These are phyloP conservation scores for Thecophora atra DNA, from an alignment of 2,888 invertebrate genomes.

Conservation along the genomic window DNA sequence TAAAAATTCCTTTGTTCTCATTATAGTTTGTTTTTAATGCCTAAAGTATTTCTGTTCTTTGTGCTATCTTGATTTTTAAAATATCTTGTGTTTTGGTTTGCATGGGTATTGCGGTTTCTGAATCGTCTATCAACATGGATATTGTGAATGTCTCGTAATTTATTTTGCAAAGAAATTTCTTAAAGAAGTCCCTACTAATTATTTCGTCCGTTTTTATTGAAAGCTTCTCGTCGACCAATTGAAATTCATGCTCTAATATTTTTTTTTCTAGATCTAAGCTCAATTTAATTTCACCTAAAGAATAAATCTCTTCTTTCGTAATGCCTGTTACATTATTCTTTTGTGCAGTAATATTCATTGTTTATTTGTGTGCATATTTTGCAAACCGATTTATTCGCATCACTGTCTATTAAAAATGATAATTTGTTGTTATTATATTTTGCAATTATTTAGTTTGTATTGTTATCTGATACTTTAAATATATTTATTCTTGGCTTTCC, in stretches of 20 bases:
- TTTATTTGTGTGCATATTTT: no score
- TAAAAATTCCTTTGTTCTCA: no score
- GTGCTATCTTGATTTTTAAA: no score
- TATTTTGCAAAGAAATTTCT: slow-evolving; percentile 32
- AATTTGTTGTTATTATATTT: not conserved
- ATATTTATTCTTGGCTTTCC: no score
- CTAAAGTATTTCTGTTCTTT: no score
- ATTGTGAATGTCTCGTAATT: slow-evolving; percentile 36
- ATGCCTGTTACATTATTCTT: no score
- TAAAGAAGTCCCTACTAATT: slow-evolving; percentile 34
- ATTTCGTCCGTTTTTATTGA: slow-evolving; percentile 35
- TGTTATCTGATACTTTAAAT: no score
- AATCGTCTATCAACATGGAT: slow-evolving; percentile 1
- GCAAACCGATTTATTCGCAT: not conserved
- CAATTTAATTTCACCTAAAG: not conserved
- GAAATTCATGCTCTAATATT: not conserved
- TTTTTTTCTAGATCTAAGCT: not conserved
- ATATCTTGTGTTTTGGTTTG: not conserved
- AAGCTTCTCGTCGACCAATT: not conserved
- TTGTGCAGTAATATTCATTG: no score
- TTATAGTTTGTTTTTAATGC: no score
- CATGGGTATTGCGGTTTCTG: not conserved
- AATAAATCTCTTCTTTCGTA: not conserved
- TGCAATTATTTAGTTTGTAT: no score
- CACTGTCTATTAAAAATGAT: not conserved